Conservation (phyloP, 2,888 invertebrate genomes). For the Ornithoptera priamus region DNA sequence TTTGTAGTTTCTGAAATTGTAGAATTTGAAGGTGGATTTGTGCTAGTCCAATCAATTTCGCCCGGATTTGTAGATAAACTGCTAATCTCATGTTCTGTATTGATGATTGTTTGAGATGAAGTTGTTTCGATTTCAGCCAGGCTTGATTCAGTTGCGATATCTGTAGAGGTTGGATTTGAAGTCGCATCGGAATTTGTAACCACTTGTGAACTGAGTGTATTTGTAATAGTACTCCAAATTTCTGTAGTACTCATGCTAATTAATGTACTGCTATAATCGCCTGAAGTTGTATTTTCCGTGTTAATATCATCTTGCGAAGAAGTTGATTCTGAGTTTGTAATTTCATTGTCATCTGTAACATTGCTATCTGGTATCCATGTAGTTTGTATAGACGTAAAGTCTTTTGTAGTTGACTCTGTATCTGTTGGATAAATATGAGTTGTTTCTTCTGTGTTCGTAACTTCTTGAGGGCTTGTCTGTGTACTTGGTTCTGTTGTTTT, state of each 20-base stretch:
- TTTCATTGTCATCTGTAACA: not conserved
- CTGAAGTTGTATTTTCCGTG: constrained; percentile 8
- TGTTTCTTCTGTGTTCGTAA: not conserved
- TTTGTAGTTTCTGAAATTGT: constrained; percentile 4
- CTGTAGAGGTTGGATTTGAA: not conserved
- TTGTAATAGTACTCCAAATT: constrained; percentile 9
- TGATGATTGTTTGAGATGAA: constrained; percentile 1
- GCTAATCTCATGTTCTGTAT: constrained; percentile 2
- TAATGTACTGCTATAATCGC: constrained; percentile 1
- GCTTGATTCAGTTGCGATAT: not conserved
- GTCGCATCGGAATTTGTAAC: constrained; percentile 4
- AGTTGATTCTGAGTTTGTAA: not conserved
- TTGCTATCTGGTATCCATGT: constrained; percentile 1
- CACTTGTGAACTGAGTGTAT: not conserved
- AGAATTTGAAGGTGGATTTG: constrained; percentile 4
- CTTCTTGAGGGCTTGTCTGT: constrained; percentile 1
- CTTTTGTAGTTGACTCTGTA: constrained; percentile 2
- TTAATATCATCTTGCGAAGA: not conserved
- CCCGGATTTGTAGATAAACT: constrained; percentile 1
- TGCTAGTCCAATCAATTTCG: not conserved
- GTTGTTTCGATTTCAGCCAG: constrained; percentile 5
- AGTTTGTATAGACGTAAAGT: constrained; percentile 2
- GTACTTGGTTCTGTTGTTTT: not conserved
- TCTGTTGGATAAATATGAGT: constrained; percentile 1
- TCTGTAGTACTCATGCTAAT: constrained; percentile 8